phyloP scores from a whole-genome alignment of 2,888 invertebrate species.

The Rugalucina vietnamica region DNA sequence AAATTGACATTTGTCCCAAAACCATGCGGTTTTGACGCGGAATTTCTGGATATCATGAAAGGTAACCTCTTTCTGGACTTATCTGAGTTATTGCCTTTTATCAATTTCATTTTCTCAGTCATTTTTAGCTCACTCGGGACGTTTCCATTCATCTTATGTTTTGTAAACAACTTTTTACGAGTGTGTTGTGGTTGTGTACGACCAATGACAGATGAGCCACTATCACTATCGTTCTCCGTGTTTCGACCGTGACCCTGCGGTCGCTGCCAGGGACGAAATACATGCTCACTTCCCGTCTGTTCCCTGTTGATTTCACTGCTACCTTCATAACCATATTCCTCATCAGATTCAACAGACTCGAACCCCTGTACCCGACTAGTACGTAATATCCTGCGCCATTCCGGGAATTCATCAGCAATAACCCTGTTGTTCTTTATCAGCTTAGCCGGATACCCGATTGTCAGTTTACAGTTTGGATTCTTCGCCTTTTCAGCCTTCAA shows the following conservation, averaged over 20 bases:
- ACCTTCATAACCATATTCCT: neutral
- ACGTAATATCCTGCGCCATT: neutral
- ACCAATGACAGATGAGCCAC: neutral
- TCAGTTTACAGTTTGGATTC: neutral
- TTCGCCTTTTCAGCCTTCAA: neutral
- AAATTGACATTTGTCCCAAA: neutral
- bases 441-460: conserved; percentile 20
- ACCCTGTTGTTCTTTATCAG: neutral
- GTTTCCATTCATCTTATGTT: neutral
- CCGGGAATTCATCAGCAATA: conserved; percentile 1
- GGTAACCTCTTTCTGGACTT: neutral
- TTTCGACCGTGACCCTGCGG: neutral
- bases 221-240: neutral
- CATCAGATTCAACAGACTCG: neutral
- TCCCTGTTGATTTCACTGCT: no score
- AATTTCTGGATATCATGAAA: neutral
- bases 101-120: neutral
- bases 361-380: neutral
- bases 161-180: neutral
- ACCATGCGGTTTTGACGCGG: neutral
- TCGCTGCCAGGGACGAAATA: neutral
- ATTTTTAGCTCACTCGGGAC: neutral
- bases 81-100: neutral
- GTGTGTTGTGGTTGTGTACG: neutral
- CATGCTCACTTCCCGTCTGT: neutral